A percentile compares a stretch with the other conserved stretches of the same genome.
Conservation (phyloP, 2,888 invertebrate species). For the Anthrax anthrax region DNA sequence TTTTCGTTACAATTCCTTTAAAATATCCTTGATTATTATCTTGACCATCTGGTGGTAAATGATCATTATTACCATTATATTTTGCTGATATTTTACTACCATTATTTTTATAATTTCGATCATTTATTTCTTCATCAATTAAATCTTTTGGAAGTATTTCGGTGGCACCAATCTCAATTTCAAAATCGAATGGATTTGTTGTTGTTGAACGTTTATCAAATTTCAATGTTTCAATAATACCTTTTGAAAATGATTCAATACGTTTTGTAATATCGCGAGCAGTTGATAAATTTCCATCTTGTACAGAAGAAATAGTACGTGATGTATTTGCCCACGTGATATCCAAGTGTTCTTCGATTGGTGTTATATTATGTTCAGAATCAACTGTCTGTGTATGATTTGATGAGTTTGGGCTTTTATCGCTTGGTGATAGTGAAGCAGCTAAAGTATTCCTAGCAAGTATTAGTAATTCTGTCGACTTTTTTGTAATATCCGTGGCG, state of each 20-base stretch:
- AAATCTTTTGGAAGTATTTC: constrained; percentile 30
- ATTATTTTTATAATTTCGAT: constrained; percentile 28
- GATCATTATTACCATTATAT: constrained; percentile 32
- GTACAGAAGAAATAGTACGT: constrained; percentile 26
- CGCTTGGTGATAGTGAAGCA: constrained; percentile 40
- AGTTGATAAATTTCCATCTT: constrained; percentile 27
- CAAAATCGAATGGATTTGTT: constrained; percentile 33
- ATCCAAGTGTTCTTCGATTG: constrained; percentile 35
- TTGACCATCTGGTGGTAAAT: constrained; percentile 19
- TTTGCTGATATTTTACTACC: constrained; percentile 21
- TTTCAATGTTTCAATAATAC: constrained; percentile 34
- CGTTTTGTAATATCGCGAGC: constrained; percentile 33
- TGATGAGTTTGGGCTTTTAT: constrained; percentile 37
- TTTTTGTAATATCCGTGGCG: constrained; percentile 61
- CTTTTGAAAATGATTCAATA: constrained; percentile 34
- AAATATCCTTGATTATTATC: constrained; percentile 9
- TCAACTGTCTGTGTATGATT: constrained; percentile 35
- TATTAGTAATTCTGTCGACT: constrained; percentile 62
- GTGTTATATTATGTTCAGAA: constrained; percentile 35
- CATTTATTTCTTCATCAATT: constrained; percentile 28
- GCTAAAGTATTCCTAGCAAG: constrained; percentile 54
- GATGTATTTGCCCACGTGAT: constrained; percentile 34
- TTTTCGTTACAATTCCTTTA: constrained; percentile 22
- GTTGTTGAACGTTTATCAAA: constrained; percentile 34
- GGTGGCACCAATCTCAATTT: constrained; percentile 34